These are phyloP conservation scores for Sphaerodactylus townsendi DNA, from an alignment of 2,113 vertebrate species.

Conservation along the genomic window DNA sequence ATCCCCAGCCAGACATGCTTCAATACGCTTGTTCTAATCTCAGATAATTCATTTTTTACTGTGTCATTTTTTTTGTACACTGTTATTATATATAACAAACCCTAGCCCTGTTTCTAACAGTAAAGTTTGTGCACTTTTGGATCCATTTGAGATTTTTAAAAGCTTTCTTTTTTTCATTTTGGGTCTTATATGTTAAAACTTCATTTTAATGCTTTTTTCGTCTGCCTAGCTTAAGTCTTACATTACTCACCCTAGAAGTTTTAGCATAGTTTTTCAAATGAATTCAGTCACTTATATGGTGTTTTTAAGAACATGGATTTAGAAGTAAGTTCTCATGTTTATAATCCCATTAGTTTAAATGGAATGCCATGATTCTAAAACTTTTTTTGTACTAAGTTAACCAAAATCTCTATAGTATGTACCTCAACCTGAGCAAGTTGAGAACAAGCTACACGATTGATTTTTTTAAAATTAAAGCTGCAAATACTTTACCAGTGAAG, in stretches of 20 bases:
- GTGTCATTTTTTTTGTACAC: slow-evolving; percentile 70
- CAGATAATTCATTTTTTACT: slow-evolving; percentile 78
- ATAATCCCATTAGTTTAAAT: slow-evolving; percentile 29
- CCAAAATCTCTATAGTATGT: not conserved
- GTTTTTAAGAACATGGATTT: slow-evolving; percentile 28
- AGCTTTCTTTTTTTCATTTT: slow-evolving; percentile 35
- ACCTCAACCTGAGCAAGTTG: not conserved
- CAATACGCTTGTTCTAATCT: slow-evolving; percentile 70
- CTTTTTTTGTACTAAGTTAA: not conserved
- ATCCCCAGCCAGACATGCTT: slow-evolving; percentile 68
- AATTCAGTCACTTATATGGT: slow-evolving; percentile 30
- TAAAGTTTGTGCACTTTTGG: slow-evolving; percentile 38
- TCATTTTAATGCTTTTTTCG: not conserved
- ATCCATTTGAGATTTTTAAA: slow-evolving; percentile 20
- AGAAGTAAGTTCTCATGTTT: slow-evolving; percentile 24
- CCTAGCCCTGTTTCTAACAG: slow-evolving; percentile 60
- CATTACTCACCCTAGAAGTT: slow-evolving; percentile 25
- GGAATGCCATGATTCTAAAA: not conserved
- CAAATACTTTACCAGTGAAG: not conserved
- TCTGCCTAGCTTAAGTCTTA: slow-evolving; percentile 21
- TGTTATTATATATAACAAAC: slow-evolving; percentile 66
- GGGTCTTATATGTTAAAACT: not conserved
- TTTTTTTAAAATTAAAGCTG: too few species aligned
- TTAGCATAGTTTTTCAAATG: slow-evolving; percentile 42
- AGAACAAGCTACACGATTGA: not conserved